Base-by-base conservation (phyloP, 23 tunicate genomes). In the Styela plicata region DNA sequence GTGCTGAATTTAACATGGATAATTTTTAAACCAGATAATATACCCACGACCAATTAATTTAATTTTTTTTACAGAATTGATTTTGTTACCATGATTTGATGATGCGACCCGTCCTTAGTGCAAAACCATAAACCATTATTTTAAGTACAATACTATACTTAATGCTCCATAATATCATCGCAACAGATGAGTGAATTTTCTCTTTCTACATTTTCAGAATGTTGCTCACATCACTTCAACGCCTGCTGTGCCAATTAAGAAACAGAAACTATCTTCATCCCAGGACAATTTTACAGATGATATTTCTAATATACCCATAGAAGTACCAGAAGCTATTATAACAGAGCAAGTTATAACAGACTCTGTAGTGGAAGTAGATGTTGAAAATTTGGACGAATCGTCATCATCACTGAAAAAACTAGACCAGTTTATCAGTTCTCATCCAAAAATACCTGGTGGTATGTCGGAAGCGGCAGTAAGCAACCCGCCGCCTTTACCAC, bases 401-500 rank as follows among this genome's bases (percentile, higher is more conserved):
- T 78, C 65, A 26, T 85, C 86, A 1, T 85, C 89, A 31, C 31
- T 91, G 0, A 91, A 91, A 37, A 91, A 87, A 57, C 70, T 91
- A 16, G 91, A 91, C 63, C 85, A 83, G 5, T 87, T 83, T 33
- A 91, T 91, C 33, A 79, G 86, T 68, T 62, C 82, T 3, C 86
- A 83, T 1, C 86, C 90, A 23, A 80, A 64, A 31, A 86, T 88
- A n/a, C 85, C 83, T 28, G 91, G 97, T 63, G 97, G 88, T 5
- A 76, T 91, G 30, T 87, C 82, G 77, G 97, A 86, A 82, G 69
- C 88, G 31, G 82, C 87, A 19, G 91, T 87, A 22, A 91, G 91
- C 83, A 87, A 74, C 36, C 86, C 84, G 25, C 97, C 97, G 30
- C 97, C 91, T 35, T 69, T 91, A 30, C 97, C 97, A 1, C 97